Evolutionary conservation across 1,140 invertebrate genomes (phyloP).

Genomic region (Phenacoccus solenopsis): DNA sequence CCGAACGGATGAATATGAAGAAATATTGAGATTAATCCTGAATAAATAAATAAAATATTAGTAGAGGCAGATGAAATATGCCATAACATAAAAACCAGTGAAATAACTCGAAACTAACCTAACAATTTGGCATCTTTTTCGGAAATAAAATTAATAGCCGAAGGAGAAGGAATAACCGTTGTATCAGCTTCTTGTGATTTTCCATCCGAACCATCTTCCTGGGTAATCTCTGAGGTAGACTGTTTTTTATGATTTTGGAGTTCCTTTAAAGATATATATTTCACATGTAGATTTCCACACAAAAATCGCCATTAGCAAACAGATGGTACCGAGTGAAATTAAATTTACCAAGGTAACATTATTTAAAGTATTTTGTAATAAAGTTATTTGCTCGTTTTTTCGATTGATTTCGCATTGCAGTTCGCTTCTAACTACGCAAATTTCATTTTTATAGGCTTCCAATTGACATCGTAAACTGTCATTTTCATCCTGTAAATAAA

Average conservation of each 20-base stretch:
- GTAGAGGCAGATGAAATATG: background rate
- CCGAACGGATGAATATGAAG: slow-evolving; percentile 79
- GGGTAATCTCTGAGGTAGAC: background rate
- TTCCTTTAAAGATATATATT: background rate
- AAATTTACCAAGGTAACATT: slow-evolving; percentile 53
- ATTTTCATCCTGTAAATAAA: slow-evolving; percentile 62
- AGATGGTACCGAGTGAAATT: background rate
- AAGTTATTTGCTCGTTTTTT: slow-evolving; percentile 57
- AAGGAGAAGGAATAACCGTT: background rate
- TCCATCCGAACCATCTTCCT: background rate
- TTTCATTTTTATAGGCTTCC: slow-evolving; percentile 89
- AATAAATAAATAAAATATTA: background rate
- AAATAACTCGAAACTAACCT: background rate
- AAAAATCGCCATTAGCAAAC: background rate
- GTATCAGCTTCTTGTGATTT: slow-evolving; percentile 3
- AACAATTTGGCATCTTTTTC: background rate
- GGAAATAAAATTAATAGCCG: background rate
- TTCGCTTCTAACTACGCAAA: slow-evolving; percentile 52
- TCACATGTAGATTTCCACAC: background rate
- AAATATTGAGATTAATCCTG: slow-evolving; percentile 67
- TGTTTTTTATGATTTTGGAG: background rate
- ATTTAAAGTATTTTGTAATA: slow-evolving; percentile 61
- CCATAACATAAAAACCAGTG: background rate
- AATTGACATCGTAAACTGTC: slow-evolving; percentile 81
- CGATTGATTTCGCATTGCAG: slow-evolving; percentile 49